A percentile compares a stretch with the other conserved stretches of the same genome.
Evolutionary conservation across 2,797 vertebrate species (phyloP).

Genomic region (Anableps anableps): DNA sequence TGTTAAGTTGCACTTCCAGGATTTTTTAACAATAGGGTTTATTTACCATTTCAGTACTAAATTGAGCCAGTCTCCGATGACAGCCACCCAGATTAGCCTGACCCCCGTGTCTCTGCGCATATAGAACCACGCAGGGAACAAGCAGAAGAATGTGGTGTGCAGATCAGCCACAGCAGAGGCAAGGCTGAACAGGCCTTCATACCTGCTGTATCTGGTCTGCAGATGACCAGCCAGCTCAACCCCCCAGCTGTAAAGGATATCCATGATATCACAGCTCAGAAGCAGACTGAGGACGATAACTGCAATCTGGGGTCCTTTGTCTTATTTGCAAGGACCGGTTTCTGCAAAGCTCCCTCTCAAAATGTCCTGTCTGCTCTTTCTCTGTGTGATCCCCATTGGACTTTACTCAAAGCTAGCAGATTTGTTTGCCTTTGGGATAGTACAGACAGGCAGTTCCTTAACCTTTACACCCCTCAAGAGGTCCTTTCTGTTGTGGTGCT

Average conservation of each 20-base stretch:
- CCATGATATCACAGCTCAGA: constrained; percentile 64
- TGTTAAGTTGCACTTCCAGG: background rate
- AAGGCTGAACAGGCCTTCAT: constrained; percentile 88
- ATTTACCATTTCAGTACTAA: constrained; percentile 94
- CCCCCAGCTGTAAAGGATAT: constrained; percentile 86
- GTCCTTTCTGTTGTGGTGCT: constrained; percentile 19
- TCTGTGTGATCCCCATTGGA: constrained; percentile 57
- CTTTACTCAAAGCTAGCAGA: constrained; percentile 73
- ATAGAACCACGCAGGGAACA: constrained; percentile 96
- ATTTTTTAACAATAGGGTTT: background rate
- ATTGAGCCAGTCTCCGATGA: constrained; percentile 96
- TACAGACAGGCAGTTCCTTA: constrained; percentile 50
- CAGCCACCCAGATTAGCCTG: constrained; percentile 94
- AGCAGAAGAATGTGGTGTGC: constrained; percentile 89
- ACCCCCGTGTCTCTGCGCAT: constrained; percentile 84
- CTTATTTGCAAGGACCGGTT: background rate
- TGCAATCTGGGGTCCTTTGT: constrained; percentile 19
- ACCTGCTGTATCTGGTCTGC: constrained; percentile 84
- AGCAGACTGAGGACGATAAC: constrained; percentile 12
- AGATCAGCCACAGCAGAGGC: constrained; percentile 90
- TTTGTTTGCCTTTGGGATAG: constrained; percentile 71
- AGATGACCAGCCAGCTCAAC: constrained; percentile 85
- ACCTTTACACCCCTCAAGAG: constrained; percentile 60
- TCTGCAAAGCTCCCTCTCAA: constrained; percentile 17
- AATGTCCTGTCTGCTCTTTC: constrained; percentile 21